These are phyloP conservation scores for Megamerina dolium DNA, from an alignment of 2,888 invertebrate species.

Conservation along the genomic window DNA sequence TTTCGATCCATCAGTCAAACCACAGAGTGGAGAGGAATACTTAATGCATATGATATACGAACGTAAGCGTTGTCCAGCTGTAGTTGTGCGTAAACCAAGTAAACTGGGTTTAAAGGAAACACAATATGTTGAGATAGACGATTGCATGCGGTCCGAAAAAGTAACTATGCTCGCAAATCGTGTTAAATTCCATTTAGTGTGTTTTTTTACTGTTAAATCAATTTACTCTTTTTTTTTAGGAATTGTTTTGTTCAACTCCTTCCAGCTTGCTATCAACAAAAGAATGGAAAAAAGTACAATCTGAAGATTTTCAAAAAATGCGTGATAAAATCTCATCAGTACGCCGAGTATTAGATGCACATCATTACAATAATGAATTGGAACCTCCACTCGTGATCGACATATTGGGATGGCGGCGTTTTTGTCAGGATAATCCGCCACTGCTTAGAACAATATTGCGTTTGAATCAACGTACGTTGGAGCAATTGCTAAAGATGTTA, in stretches of 20 bases:
- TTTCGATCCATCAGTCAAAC: conserved; percentile 39
- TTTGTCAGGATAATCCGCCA: conserved; percentile 38
- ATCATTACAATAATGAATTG: conserved; percentile 22
- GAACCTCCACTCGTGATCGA: conserved; percentile 33
- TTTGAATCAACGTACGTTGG: conserved; percentile 40
- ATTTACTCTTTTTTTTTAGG: not conserved
- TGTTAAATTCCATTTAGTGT: not conserved
- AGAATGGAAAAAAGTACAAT: conserved; percentile 43
- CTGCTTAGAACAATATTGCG: conserved; percentile 37
- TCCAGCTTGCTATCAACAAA: conserved; percentile 36
- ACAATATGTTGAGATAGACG: not conserved
- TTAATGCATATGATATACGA: conserved; percentile 45
- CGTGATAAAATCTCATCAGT: conserved; percentile 27
- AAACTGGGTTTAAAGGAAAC: conserved; percentile 3
- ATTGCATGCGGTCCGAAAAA: conserved; percentile 18
- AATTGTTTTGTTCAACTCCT: no score
- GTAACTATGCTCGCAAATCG: conserved; percentile 5
- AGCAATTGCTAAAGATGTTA: conserved; percentile 38
- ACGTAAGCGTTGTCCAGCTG: conserved; percentile 40
- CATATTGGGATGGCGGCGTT: conserved; percentile 32
- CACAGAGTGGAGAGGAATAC: conserved; percentile 43
- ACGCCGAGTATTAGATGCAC: conserved; percentile 23
- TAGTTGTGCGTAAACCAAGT: conserved; percentile 36
- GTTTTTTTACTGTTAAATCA: no score
- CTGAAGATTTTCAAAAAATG: conserved; percentile 32